Evolutionary conservation across 1,140 invertebrate species (phyloP).

Genomic region (Drosophila nasuta): DNA sequence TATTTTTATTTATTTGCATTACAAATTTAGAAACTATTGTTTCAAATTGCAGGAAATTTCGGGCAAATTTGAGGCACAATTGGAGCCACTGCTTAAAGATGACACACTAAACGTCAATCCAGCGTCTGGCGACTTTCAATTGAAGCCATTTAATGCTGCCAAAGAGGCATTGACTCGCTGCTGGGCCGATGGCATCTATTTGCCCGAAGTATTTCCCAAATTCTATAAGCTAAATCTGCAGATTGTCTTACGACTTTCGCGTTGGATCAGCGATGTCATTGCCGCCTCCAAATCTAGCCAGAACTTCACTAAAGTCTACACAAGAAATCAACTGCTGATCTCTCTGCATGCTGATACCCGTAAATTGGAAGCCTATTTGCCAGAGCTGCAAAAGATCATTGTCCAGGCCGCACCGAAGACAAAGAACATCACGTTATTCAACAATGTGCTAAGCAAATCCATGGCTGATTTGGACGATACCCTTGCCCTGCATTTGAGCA

Average conservation of each 20-base stretch:
- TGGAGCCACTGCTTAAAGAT: slow-evolving; percentile 68
- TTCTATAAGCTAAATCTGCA: slow-evolving; percentile 96
- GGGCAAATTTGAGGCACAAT: slow-evolving; percentile 85
- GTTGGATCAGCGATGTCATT: slow-evolving; percentile 87
- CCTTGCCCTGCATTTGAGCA: slow-evolving; percentile 43
- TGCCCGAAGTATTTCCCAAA: slow-evolving; percentile 90
- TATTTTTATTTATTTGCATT: too few relatives aligned
- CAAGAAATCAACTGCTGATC: slow-evolving; percentile 60
- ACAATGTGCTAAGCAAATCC: slow-evolving; percentile 64
- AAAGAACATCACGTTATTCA: slow-evolving; percentile 46
- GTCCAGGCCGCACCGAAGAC: slow-evolving; percentile 43
- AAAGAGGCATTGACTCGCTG: slow-evolving; percentile 86
- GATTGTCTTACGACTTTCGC: slow-evolving; percentile 90
- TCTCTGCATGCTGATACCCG: slow-evolving; percentile 69
- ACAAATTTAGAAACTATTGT: too few relatives aligned
- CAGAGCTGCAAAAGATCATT: slow-evolving; percentile 55
- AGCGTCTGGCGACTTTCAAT: slow-evolving; percentile 36
- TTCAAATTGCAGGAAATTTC: slow-evolving; percentile 89
- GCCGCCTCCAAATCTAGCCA: slow-evolving; percentile 35
- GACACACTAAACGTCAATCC: slow-evolving; percentile 30
- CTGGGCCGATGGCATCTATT: slow-evolving; percentile 91
- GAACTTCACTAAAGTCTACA: slow-evolving; percentile 41
- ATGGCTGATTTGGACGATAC: slow-evolving; percentile 52
- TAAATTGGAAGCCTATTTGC: slow-evolving; percentile 59
- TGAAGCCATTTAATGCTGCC: slow-evolving; percentile 72